These are phyloP conservation scores for Caenorhabditis japonica DNA, from an alignment of 2,888 invertebrate species.

Conservation along the genomic window DNA sequence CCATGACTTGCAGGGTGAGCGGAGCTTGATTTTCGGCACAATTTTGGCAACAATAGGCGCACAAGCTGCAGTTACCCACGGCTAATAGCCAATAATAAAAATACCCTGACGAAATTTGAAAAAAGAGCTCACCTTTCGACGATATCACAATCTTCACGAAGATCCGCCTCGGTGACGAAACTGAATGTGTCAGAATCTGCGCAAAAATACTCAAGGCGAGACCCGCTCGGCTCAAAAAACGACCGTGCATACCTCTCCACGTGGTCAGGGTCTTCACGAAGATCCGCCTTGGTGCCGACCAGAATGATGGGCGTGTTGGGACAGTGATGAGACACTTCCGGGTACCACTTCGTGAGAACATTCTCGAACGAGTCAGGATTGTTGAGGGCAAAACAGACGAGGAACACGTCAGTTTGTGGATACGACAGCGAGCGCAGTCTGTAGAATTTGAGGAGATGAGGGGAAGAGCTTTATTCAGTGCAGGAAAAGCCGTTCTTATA, in stretches of 20 bases:
- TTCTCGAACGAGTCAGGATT: constrained; percentile 99
- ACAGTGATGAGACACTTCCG: constrained; percentile 98
- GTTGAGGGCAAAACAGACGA: constrained; percentile 97
- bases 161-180: no score
- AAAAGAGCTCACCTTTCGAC: constrained; percentile 61
- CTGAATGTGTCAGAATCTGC: no score
- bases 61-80: no score
- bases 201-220: no score
- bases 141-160: constrained; percentile 97
- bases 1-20: no score
- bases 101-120: no score
- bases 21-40: no score
- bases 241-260: constrained; percentile 60
- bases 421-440: constrained; percentile 68
- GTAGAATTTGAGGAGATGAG: constrained; percentile 12
- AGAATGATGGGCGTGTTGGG: constrained; percentile 99
- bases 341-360: constrained; percentile 99
- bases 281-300: constrained; percentile 95
- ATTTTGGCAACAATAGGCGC: not conserved
- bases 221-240: no score
- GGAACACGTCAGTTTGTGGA: constrained; percentile 70
- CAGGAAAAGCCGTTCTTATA: no score
- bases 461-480: no score
- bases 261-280: constrained; percentile 97
- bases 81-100: no score